A percentile compares a stretch with the other conserved stretches of the same genome.
phyloP scores from a whole-genome alignment of 2,797 vertebrate species.

The Gymnocypris eckloni region DNA sequence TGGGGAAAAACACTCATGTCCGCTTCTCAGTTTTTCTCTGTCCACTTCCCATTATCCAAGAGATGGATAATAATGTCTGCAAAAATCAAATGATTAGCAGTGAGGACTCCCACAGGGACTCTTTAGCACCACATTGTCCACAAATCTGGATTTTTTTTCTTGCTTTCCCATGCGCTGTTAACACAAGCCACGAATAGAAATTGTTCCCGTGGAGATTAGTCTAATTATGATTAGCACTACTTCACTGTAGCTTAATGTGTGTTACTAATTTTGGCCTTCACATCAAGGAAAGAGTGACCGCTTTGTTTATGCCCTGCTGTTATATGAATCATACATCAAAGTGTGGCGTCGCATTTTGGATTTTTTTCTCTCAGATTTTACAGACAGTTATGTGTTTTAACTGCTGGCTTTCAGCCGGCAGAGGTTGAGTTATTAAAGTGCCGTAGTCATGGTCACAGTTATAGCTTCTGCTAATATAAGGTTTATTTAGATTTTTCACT shows the following conservation, averaged over 20 bases:
- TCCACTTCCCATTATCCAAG: constrained; percentile 3
- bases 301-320: not conserved
- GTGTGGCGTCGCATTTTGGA: not conserved
- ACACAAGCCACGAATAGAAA: too few relatives aligned
- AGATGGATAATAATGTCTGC: constrained; percentile 30
- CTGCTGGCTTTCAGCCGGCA: not conserved
- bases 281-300: not conserved
- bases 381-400: not conserved
- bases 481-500: constrained; percentile 18
- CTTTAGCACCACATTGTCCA: constrained; percentile 35
- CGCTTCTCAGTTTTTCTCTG: not conserved
- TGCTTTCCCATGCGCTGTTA: not conserved
- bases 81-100: constrained; percentile 58
- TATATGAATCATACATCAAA: not conserved
- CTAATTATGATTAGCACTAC: constrained; percentile 5
- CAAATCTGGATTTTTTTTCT: constrained; percentile 9
- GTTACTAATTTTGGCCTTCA: not conserved
- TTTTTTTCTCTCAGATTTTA: not conserved
- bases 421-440: not conserved
- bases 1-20: not conserved
- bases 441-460: constrained; percentile 28
- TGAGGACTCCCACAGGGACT: constrained; percentile 48
- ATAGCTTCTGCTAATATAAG: not conserved
- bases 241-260: not conserved
- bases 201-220: not conserved